Evolutionary conservation across 2,888 invertebrate species (phyloP).

Genomic region (Thera obeliscata): DNA sequence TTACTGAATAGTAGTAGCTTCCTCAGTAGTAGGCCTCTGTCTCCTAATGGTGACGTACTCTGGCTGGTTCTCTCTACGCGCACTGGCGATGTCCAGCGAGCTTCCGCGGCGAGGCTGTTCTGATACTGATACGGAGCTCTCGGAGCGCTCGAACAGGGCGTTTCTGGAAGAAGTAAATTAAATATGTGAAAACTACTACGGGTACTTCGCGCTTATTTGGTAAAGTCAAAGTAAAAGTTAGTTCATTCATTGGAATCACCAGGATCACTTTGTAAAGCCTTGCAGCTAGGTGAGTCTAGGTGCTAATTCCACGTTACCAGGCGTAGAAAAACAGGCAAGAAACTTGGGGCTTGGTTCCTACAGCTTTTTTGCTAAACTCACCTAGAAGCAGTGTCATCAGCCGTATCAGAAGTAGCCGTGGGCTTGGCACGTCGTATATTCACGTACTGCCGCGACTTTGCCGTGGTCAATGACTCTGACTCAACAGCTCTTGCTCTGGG

Average conservation of each 20-base stretch:
- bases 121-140: conserved; percentile 61
- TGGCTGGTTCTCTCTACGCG: conserved; percentile 73
- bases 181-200: too few species aligned
- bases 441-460: conserved; percentile 86
- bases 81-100: conserved; percentile 58
- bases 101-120: conserved; percentile 49
- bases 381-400: conserved; percentile 73
- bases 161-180: conserved; percentile 57
- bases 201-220: too few species aligned
- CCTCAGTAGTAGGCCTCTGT: conserved; percentile 80
- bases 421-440: conserved; percentile 88
- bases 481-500: conserved; percentile 55
- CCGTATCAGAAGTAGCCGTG: conserved; percentile 66
- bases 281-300: too few species aligned
- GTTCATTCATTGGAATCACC: too few species aligned
- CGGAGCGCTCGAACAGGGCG: conserved; percentile 72
- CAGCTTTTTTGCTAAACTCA: conserved; percentile 33
- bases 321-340: too few species aligned
- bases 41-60: conserved; percentile 89
- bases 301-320: too few species aligned
- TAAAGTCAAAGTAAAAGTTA: too few species aligned
- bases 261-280: too few species aligned
- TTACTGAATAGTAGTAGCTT: conserved; percentile 80
- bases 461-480: conserved; percentile 56
- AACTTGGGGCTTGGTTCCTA: too few species aligned